Conservation (phyloP, 2,797 vertebrate genomes). For the Peromyscus aztecus region DNA sequence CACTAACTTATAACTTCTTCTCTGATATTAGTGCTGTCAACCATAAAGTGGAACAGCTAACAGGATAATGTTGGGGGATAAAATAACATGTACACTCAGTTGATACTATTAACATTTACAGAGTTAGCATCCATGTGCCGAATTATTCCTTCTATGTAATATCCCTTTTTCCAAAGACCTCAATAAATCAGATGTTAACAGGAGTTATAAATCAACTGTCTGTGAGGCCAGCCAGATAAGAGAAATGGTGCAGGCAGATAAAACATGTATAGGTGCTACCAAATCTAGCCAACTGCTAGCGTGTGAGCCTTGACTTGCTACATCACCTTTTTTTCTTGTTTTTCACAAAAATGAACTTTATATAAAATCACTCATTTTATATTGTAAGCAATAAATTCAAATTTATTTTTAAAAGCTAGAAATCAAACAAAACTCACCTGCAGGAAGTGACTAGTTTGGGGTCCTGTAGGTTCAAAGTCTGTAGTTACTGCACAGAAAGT, state of each 20-base stretch:
- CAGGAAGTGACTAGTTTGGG: background rate
- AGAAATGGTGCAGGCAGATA: slow-evolving; percentile 53
- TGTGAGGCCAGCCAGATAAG: background rate
- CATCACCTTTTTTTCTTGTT: background rate
- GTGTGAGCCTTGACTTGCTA: background rate
- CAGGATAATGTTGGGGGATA: background rate
- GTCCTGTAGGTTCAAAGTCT: background rate
- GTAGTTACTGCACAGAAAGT: background rate
- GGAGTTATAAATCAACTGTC: background rate
- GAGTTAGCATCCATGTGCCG: slow-evolving; percentile 21
- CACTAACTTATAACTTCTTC: slow-evolving; percentile 59
- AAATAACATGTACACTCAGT: slow-evolving; percentile 45
- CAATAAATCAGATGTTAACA: slow-evolving; percentile 48
- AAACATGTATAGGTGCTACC: slow-evolving; percentile 17
- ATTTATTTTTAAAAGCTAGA: slow-evolving; percentile 68
- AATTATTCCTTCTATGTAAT: slow-evolving; percentile 58
- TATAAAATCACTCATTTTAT: slow-evolving; percentile 52
- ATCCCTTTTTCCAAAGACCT: slow-evolving; percentile 34
- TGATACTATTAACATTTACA: slow-evolving; percentile 9
- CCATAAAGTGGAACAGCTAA: background rate
- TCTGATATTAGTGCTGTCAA: slow-evolving; percentile 55
- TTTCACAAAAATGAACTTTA: slow-evolving; percentile 23
- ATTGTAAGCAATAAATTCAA: slow-evolving; percentile 40
- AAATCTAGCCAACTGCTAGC: slow-evolving; percentile 20
- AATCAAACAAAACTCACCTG: slow-evolving; percentile 66